Base-by-base conservation (phyloP, 2,797 vertebrate species). In the Sebastes reedi region DNA sequence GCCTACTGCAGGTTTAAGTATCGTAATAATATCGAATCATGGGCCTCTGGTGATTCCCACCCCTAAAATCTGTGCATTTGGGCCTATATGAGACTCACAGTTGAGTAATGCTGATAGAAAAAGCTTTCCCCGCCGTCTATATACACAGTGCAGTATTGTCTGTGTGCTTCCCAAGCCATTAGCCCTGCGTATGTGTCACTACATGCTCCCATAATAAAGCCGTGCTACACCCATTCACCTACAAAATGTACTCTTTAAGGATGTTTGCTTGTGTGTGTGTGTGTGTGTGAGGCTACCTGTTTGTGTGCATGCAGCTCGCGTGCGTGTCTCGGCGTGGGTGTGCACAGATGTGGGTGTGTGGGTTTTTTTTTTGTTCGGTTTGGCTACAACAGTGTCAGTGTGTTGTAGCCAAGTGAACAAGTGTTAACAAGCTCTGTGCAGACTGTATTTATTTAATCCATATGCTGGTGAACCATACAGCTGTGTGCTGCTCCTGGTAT, bases 371-470 rank as follows among this genome's bases (percentile, higher is more conserved):
- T 79, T 61, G 36, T 87, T 86, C 56, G 42, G 32, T 87, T 88
- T 85, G 77, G 84, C 84, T 87, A 67, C 89, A 85, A 75, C 60
- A 34, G 11, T 78, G 81, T 68, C 62, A 30, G 11, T 80, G 81
- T 70, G 80, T 74, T 80, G 81, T 87, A 87, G 88, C 92, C 90
- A 92, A 94, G 80, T 77, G 92, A 94, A 92, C 94, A 93, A 95
- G 94, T 95, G 94, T 95, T 94, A 95, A 95, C 94, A 95, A 93
- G 94, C 89, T 90, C 81, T 81, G 87, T 81, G 85, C 91, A 91
- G 92, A 89, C 90, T 91, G 80, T 88, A 93, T 94, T 95, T 93
- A 95, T 94, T 95, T 92, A 88, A 91, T 95, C 94, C 93, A 94
- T 95, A 95, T 95, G 94, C 88, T 83, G 89, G 82, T 78, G 88